A percentile compares a stretch with the other conserved stretches of the same genome.
Conservation (phyloP, 1,140 invertebrate species). For the Goniozus legneri region DNA sequence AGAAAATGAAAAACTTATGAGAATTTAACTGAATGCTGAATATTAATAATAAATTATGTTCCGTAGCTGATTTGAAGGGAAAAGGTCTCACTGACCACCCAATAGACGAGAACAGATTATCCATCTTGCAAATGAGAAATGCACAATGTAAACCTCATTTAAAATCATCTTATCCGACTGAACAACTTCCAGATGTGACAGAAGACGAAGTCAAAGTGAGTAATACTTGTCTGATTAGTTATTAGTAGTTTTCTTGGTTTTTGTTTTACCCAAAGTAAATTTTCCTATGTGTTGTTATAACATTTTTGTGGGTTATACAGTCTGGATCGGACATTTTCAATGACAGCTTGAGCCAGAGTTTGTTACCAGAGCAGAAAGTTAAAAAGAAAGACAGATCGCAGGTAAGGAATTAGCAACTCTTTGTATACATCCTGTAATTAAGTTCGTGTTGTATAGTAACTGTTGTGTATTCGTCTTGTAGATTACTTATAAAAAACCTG, state of each 20-base stretch:
- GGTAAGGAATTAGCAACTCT: constrained; percentile 20
- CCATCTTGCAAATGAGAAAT: constrained; percentile 78
- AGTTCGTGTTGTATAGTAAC: constrained; percentile 11
- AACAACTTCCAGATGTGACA: constrained; percentile 57
- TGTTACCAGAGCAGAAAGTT: constrained; percentile 57
- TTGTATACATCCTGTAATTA: background rate
- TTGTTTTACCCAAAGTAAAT: background rate
- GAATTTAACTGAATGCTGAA: constrained; percentile 11
- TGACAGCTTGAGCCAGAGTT: constrained; percentile 59
- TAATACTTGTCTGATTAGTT: constrained; percentile 9
- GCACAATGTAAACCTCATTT: constrained; percentile 83
- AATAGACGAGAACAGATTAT: constrained; percentile 53
- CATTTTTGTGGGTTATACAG: constrained; percentile 42
- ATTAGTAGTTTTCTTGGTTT: constrained; percentile 1
- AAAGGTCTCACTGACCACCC: constrained; percentile 35
- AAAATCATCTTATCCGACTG: constrained; percentile 84
- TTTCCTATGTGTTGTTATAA: constrained; percentile 2
- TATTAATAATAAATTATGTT: constrained; percentile 17
- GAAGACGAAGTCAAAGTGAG: constrained; percentile 77
- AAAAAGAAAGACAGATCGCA: constrained; percentile 60
- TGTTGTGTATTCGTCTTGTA: constrained; percentile 34
- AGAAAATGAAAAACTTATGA: constrained; percentile 26
- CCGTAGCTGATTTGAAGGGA: constrained; percentile 59
- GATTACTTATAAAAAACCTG: constrained; percentile 76
- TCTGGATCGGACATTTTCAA: constrained; percentile 57